Evolutionary conservation across 2,113 vertebrate species (phyloP), one percentile per base, ranked within the genome.

Genomic region (Anarhynchus alexandrinus): DNA sequence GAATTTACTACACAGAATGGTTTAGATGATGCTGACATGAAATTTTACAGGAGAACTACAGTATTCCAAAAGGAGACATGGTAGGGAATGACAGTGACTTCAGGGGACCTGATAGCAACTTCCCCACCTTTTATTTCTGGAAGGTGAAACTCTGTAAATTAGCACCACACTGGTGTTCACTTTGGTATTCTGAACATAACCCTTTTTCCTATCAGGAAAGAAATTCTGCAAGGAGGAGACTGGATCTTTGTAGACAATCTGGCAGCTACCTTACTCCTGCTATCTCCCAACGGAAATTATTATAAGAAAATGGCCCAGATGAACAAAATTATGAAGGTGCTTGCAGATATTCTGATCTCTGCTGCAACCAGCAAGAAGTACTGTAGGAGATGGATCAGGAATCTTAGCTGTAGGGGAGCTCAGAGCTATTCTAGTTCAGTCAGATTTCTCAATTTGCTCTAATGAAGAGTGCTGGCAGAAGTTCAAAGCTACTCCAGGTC

Each of bases 371-470:
- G 61, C 45, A 90, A 93, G 82, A 91, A 91, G 82, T 61, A 93
- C 65, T 3, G 3, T 2, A 94, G 83, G 82, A 90, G 76, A 96
- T 34, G 32, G 93, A 83, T 90, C 78, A 83, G 77, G 79, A 93
- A 77, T 89, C 64, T 81, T 93, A 94, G 79, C 87, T 97, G 77
- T 76, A 95, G 76, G 89, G 88, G 71, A 95, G 91, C 78, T 97
- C 91, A 97, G 77, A 96, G 91, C 80, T 86, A 92, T 95, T 88
- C 94, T 71, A 86, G 94, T 95, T 97, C 91, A 96, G 79, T 96
- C 92, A 96, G 94, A 90, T 90, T 97, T 97, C 58, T 78, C 89
- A 92, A 96, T 93, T 97, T 94, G 86, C 94, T 93, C 81, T 96
- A 96, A 96, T 94, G 95, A 94, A 97, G 86, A 94, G 85, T 5